Conservation (phyloP, 2,888 invertebrate genomes). For the Malachius bipustulatus region DNA sequence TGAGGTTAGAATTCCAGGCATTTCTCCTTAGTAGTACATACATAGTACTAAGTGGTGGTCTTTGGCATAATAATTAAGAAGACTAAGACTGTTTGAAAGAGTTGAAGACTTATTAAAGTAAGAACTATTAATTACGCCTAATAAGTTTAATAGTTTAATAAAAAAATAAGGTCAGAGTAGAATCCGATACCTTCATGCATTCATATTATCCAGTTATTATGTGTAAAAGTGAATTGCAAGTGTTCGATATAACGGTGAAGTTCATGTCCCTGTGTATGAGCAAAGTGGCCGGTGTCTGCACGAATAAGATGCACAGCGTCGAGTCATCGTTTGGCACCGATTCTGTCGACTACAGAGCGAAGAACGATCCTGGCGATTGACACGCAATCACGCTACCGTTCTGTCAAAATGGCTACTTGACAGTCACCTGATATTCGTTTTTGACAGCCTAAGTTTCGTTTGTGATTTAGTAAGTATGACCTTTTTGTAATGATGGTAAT, state of each 20-base stretch:
- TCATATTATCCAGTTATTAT: conserved; percentile 27
- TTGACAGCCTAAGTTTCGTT: neutral
- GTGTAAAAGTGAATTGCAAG: conserved; percentile 27
- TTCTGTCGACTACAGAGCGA: conserved; percentile 34
- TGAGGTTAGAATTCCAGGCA: no score
- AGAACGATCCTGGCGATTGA: conserved; percentile 50
- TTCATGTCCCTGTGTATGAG: conserved; percentile 18
- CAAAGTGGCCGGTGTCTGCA: conserved; percentile 31
- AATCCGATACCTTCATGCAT: no score
- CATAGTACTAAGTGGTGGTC: no score
- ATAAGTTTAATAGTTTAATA: no score
- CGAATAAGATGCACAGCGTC: conserved; percentile 34
- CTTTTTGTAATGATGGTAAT: neutral
- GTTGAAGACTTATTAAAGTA: no score
- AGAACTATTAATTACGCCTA: no score
- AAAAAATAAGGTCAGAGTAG: no score
- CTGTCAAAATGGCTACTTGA: conserved; percentile 30
- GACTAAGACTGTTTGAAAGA: no score
- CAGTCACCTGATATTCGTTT: conserved; percentile 28
- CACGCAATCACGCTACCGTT: conserved; percentile 31
- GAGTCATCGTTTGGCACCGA: conserved; percentile 31
- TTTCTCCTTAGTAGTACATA: no score
- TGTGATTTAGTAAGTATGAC: conserved; percentile 9
- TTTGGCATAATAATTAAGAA: no score
- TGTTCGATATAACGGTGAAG: conserved; percentile 18